phyloP scores from a whole-genome alignment of 2,888 invertebrate genomes.

The Adelphocoris suturalis region DNA sequence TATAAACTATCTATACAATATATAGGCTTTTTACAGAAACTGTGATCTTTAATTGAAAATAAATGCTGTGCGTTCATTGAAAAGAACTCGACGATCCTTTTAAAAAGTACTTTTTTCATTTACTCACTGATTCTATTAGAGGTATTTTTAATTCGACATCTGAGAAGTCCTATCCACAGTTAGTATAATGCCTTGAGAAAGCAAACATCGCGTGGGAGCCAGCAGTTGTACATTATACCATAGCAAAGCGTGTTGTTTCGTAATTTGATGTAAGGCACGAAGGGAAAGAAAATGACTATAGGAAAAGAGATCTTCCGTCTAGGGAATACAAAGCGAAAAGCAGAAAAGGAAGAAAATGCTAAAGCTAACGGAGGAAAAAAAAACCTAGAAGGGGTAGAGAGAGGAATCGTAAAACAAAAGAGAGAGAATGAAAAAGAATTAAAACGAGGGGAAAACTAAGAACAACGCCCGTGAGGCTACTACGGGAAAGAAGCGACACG shows the following conservation, averaged over 20 bases:
- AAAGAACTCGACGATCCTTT: too few relatives aligned
- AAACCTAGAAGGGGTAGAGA: neutral
- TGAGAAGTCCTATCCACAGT: neutral
- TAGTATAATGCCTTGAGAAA: neutral
- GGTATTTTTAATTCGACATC: neutral
- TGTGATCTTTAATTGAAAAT: too few relatives aligned
- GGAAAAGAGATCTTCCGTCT: neutral
- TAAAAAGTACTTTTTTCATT: neutral
- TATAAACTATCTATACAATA: too few relatives aligned
- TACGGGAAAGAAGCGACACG: conserved; percentile 43
- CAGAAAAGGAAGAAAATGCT: neutral
- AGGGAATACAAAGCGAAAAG: neutral
- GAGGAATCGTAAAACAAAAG: conserved; percentile 45
- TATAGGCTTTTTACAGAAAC: too few relatives aligned
- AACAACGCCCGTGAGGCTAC: conserved; percentile 47
- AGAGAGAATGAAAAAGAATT: conserved; percentile 51
- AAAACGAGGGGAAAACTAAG: conserved; percentile 44
- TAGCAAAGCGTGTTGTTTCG: conserved; percentile 1
- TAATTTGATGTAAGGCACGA: conserved; percentile 17
- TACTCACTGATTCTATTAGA: neutral
- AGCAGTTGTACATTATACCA: conserved; percentile 34
- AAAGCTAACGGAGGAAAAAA: conserved; percentile 11
- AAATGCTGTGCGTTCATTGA: too few relatives aligned
- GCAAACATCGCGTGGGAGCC: conserved; percentile 48
- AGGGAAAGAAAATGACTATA: conserved; percentile 15